Conservation (phyloP, 2,113 vertebrate genomes). For the Cinclus cinclus region DNA sequence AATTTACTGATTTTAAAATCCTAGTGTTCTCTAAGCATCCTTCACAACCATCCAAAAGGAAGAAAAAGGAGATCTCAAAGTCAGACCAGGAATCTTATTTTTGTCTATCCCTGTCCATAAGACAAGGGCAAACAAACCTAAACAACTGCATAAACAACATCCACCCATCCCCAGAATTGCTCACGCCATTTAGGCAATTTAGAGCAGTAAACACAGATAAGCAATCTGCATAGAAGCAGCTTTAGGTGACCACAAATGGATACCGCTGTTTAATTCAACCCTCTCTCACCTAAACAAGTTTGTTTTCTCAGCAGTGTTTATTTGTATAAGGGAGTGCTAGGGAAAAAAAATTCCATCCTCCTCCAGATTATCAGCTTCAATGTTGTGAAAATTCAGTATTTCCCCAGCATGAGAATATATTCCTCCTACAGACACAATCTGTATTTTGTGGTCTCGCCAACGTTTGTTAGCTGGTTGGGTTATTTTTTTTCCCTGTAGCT, state of each 20-base stretch:
- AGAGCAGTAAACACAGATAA: constrained; percentile 62
- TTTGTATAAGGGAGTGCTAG: constrained; percentile 54
- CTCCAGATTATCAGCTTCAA: constrained; percentile 41
- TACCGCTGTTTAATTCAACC: constrained; percentile 50
- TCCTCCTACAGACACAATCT: constrained; percentile 51
- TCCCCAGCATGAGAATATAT: constrained; percentile 53
- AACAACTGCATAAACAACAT: constrained; percentile 50
- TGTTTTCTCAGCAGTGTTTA: constrained; percentile 57
- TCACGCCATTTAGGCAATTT: constrained; percentile 56
- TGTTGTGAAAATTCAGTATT: constrained; percentile 62
- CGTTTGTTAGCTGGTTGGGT: background rate
- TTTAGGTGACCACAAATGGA: constrained; percentile 61
- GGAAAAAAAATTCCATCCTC: constrained; percentile 43
- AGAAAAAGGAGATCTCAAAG: background rate
- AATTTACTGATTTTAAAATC: background rate
- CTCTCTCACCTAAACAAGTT: constrained; percentile 59
- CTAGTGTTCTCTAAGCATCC: background rate
- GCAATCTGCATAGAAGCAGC: constrained; percentile 49
- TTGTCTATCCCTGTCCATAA: background rate
- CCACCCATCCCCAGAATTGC: constrained; percentile 49
- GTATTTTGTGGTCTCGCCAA: constrained; percentile 21
- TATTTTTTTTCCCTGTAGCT: background rate
- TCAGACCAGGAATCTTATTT: constrained; percentile 2
- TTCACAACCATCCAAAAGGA: background rate
- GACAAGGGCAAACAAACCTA: constrained; percentile 24